Evolutionary conservation across 2,888 invertebrate species (phyloP), one percentile per base, ranked within the genome.

Genomic region (Calliopum simillimum): DNA sequence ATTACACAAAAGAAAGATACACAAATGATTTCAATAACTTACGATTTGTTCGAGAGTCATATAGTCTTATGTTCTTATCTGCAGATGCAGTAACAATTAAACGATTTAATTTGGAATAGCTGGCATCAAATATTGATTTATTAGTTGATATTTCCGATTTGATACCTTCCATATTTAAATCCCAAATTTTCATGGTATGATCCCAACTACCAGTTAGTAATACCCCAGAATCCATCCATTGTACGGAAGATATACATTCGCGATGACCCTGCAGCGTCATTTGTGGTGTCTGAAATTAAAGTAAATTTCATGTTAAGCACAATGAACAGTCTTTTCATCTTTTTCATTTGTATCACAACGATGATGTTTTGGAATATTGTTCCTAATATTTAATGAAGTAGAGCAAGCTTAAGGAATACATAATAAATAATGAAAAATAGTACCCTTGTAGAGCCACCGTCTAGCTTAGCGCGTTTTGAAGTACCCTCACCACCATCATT

Each of bases 111-210:
- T 90, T 90, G 1, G 97, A 97, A 89, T 94, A 95, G 76, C 94
- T 92, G 3, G 94, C 88, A 81, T 93, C 93, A 76, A 98, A 93
- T 84, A 96, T 96, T 12, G 97, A 94, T 86, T 98, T 98, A 80
- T 95, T 94, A 16, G 96, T 95, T 71, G 91, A 91, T 77, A 96
- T 89, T 85, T 96, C 94, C 55, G 92, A 90, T 83, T 94, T 95
- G 56, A 96, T 90, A 47, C 92, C 93, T 62, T 94, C 94, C 61
- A 94, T 87, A 80, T 95, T 94, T 56, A 94, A 89, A 85, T 99
- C 98, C 99, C 99, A 99, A 11, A 97, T 84, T 84, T 95, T 93
- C 16, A 99, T 88, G 1, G 97, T 94, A 83, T 99, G 98, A 87
- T 99, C 99, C 97, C 97, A 97, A 1, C 98, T 96, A 66, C 93